Conservation (phyloP, 2,797 vertebrate genomes). For the Coregonus suidteri region DNA sequence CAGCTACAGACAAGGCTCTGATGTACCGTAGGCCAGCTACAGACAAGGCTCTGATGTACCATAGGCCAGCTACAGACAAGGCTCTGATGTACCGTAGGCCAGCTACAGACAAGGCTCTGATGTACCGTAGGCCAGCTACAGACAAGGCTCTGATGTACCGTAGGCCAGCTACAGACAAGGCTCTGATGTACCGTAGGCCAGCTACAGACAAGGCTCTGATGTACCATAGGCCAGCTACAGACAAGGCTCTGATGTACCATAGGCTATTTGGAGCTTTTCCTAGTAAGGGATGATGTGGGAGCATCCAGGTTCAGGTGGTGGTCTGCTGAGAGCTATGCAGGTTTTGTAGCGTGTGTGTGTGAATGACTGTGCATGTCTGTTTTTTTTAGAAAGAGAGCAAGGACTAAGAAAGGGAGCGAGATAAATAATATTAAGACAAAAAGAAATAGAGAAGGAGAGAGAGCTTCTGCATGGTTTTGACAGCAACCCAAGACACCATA, state of each 20-base stretch:
- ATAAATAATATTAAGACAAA: constrained; percentile 10
- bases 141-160: too few relatives aligned
- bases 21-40: too few relatives aligned
- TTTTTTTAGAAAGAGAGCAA: not conserved
- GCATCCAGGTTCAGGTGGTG: constrained; percentile 20
- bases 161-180: too few relatives aligned
- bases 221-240: too few relatives aligned
- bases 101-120: too few relatives aligned
- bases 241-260: not conserved
- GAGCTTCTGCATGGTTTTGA: constrained; percentile 9
- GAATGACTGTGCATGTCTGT: constrained; percentile 1
- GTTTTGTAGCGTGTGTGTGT: not conserved
- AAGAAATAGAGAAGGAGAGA: not conserved
- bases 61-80: too few relatives aligned
- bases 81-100: too few relatives aligned
- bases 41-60: too few relatives aligned
- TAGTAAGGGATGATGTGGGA: not conserved
- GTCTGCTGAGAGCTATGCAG: constrained; percentile 17
- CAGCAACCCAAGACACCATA: constrained; percentile 34
- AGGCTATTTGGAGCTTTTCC: not conserved
- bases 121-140: too few relatives aligned
- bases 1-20: too few relatives aligned
- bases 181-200: too few relatives aligned
- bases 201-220: too few relatives aligned
- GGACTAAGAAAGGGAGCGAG: constrained; percentile 8